Evolutionary conservation across 92 coral and sea anemone genomes (phyloP).

Genomic region (Pocillopora grandis): DNA sequence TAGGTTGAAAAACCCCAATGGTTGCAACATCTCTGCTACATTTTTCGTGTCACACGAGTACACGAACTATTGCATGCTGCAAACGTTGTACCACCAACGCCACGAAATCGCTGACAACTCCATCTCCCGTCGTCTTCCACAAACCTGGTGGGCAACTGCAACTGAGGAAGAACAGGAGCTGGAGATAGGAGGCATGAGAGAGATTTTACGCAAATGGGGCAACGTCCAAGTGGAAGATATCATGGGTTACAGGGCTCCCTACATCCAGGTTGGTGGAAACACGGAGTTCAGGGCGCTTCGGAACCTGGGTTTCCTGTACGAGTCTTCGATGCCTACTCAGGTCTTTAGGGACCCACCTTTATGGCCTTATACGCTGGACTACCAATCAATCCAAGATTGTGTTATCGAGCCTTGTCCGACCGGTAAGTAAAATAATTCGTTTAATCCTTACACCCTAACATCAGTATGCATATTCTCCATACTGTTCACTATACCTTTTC

Average conservation of each 20-base stretch:
- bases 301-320: slow-evolving; percentile 54
- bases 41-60: slow-evolving; percentile 76
- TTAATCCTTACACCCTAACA: background rate
- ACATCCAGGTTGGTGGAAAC: slow-evolving; percentile 71
- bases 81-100: slow-evolving; percentile 59
- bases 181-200: slow-evolving; percentile 69
- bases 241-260: slow-evolving; percentile 67
- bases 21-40: slow-evolving; percentile 67
- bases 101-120: slow-evolving; percentile 71
- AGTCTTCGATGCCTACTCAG: slow-evolving; percentile 71
- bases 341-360: slow-evolving; percentile 46
- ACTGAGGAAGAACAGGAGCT: slow-evolving; percentile 46
- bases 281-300: slow-evolving; percentile 59
- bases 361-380: slow-evolving; percentile 75
- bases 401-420: slow-evolving; percentile 64
- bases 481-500: too few species aligned
- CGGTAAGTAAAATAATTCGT: slow-evolving; percentile 26
- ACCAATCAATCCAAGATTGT: slow-evolving; percentile 60
- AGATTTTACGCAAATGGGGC: slow-evolving; percentile 65
- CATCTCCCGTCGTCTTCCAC: slow-evolving; percentile 60
- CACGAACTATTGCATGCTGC: slow-evolving; percentile 60
- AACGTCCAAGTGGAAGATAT: slow-evolving; percentile 51
- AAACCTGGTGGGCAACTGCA: slow-evolving; percentile 65
- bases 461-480: too few species aligned
- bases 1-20: slow-evolving; percentile 61